phyloP scores from a whole-genome alignment of 2,888 invertebrate species.

The Heliothis peltigera region DNA sequence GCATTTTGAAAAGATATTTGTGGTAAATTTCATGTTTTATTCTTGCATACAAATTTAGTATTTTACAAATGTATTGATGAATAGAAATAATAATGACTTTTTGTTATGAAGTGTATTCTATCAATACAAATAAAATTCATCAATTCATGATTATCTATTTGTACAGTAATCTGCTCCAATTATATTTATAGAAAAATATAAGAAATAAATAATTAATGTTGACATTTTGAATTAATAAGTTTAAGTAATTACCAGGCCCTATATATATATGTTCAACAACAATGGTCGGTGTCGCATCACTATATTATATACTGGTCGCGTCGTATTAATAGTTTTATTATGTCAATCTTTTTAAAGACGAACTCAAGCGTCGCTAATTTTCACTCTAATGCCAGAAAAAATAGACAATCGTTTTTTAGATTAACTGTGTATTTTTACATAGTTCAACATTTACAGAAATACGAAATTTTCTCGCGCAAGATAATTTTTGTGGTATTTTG shows the following conservation, averaged over 20 bases:
- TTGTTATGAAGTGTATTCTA: too few species aligned
- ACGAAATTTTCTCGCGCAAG: constrained; percentile 11
- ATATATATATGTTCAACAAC: neutral
- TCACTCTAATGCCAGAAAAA: constrained; percentile 16
- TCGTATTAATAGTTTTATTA: constrained; percentile 43
- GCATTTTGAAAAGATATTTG: constrained; percentile 8
- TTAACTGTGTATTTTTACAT: neutral
- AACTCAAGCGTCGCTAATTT: constrained; percentile 22
- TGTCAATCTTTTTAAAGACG: constrained; percentile 19
- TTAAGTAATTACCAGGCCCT: too few species aligned
- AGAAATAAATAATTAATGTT: too few species aligned
- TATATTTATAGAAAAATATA: too few species aligned
- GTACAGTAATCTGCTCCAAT: too few species aligned
- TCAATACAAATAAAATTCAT: too few species aligned
- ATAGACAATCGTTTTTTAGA: constrained; percentile 14
- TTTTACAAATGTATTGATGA: too few species aligned
- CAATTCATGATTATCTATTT: too few species aligned
- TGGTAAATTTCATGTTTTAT: too few species aligned
- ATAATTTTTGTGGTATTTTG: constrained; percentile 18
- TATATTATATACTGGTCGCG: constrained; percentile 12
- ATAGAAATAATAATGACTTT: too few species aligned
- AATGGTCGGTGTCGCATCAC: constrained; percentile 37
- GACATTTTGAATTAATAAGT: too few species aligned
- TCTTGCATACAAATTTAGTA: too few species aligned
- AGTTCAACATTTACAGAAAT: constrained; percentile 9